Evolutionary conservation across 2,888 invertebrate genomes (phyloP), one percentile per base, ranked within the genome.

Genomic region (Cephalotes varians): DNA sequence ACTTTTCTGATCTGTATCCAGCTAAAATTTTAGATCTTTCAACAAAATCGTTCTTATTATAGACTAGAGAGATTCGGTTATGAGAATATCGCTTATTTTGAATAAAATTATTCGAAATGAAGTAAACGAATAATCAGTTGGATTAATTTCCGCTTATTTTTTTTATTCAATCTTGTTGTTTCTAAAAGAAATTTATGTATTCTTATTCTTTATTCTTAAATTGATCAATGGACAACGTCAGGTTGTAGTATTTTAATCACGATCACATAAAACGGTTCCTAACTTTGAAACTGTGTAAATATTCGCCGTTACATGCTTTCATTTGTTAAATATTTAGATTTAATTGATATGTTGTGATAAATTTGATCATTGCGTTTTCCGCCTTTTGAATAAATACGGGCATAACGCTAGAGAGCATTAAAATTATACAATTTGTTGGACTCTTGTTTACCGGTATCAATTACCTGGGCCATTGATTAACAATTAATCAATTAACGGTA

Each of bases 401-500:
- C 44, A 9, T 44, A 31, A 31, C n/a, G 7, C 31, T 31, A 21
- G n/a, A 31, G 18, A 58, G 51, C n/a, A 69, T 71, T 69, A 71
- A 71, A 56, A 58, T 77, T 77, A 44, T 58, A 54, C 40, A 44
- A 47, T 71, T 71, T 79, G 28, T 79, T 47, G 34, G 47, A 79
- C 18, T 47, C 21, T 79, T 79, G 71, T 58, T 79, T 71, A 28
- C 31, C 21, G 47, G 15, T 54, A 69, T 67, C 69, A 67, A 77
- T 79, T 79, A 69, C 25, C 12, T 44, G 47, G 31, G 2, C 25
- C 18, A 79, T 79, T 71, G 47, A 79, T 79, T 79, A 79, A 79
- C 49, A 56, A 79, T 79, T 71, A 21, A 69, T 79, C 56, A 79
- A 79, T 79, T 71, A 79, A 71, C 34, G 25, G 47, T 79, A 69